These are phyloP conservation scores for Aegithalos caudatus DNA, from an alignment of 2,113 vertebrate species.

Conservation along the genomic window DNA sequence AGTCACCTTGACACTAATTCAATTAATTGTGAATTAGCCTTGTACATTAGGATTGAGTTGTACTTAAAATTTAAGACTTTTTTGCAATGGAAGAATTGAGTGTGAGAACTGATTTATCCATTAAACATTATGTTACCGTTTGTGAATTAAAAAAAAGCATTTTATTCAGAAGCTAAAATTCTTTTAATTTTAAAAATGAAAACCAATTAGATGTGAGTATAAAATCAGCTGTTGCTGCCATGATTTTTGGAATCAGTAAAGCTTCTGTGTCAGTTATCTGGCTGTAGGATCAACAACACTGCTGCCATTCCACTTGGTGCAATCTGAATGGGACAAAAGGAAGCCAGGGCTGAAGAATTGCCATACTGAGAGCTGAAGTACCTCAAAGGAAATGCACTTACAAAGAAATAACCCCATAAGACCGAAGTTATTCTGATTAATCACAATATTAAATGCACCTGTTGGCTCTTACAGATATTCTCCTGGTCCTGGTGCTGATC, in stretches of 20 bases:
- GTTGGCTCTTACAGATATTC: background rate
- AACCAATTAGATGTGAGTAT: background rate
- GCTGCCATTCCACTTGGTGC: background rate
- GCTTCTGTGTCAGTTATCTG: background rate
- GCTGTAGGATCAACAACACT: background rate
- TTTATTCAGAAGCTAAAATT: background rate
- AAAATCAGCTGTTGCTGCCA: background rate
- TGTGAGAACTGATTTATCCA: background rate
- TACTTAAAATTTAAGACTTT: background rate
- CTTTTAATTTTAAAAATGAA: background rate
- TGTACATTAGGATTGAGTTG: background rate
- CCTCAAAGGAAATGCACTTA: background rate
- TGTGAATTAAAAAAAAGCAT: background rate
- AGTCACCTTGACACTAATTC: background rate
- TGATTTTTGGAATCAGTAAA: background rate
- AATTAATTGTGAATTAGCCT: background rate
- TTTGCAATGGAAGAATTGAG: background rate
- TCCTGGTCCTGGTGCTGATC: rapidly evolving
- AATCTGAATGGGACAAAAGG: background rate
- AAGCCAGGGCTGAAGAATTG: background rate
- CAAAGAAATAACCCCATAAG: background rate
- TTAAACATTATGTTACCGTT: background rate
- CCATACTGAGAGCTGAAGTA: background rate
- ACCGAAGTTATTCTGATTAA: background rate
- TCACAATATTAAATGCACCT: background rate